A percentile compares a stretch with the other conserved stretches of the same genome.
phyloP scores from a whole-genome alignment of 2,888 invertebrate species.

The Subacronicta megacephala region DNA sequence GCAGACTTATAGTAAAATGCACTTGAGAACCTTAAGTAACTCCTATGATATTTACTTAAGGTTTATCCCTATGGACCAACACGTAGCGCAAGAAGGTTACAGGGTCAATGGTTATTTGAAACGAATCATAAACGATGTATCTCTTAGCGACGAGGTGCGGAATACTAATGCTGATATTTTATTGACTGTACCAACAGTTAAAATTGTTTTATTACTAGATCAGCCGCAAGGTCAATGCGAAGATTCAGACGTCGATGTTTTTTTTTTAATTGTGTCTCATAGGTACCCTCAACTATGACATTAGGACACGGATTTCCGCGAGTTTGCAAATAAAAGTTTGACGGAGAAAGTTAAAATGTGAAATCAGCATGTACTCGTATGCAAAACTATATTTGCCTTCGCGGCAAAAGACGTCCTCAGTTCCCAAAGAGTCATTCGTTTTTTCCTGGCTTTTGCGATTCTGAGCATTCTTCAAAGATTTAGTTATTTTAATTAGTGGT shows the following conservation, averaged over 20 bases:
- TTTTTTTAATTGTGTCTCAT: conserved; percentile 41
- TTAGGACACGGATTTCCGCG: conserved; percentile 57
- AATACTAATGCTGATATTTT: conserved; percentile 57
- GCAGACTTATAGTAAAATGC: no score
- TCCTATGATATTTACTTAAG: conserved; percentile 26
- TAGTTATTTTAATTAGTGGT: conserved; percentile 15
- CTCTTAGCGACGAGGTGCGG: conserved; percentile 44
- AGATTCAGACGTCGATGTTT: conserved; percentile 54
- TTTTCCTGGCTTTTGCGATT: conserved; percentile 7
- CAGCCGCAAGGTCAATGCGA: conserved; percentile 60
- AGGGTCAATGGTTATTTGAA: conserved; percentile 58
- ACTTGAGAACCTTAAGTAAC: conserved; percentile 5
- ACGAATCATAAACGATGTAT: conserved; percentile 54
- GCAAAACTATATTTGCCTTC: conserved; percentile 58
- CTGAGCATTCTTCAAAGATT: conserved; percentile 3
- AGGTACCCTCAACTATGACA: conserved; percentile 40
- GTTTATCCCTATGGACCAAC: conserved; percentile 40
- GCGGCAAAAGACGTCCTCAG: conserved; percentile 44
- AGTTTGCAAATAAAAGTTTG: conserved; percentile 66
- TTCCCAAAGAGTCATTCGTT: conserved; percentile 12
- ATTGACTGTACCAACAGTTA: conserved; percentile 54
- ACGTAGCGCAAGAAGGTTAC: conserved; percentile 43
- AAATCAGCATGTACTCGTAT: conserved; percentile 70
- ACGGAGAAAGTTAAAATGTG: conserved; percentile 79
- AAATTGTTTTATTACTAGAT: conserved; percentile 63